Conservation (phyloP, 2,113 vertebrate species). For the Jaculus jaculus region DNA sequence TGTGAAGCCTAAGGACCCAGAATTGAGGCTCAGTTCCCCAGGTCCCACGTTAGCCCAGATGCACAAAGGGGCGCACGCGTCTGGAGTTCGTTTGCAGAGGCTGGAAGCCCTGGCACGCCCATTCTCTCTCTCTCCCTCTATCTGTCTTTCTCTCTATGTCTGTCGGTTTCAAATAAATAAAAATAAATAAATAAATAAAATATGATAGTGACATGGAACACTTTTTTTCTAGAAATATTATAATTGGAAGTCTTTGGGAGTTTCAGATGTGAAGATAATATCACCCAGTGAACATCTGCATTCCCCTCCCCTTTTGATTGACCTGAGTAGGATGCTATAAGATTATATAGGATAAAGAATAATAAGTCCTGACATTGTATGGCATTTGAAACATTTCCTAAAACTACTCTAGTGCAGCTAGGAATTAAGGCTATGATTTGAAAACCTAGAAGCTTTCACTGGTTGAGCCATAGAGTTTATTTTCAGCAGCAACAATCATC, state of each 20-base stretch:
- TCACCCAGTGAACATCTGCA: not conserved
- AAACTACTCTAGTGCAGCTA: not conserved
- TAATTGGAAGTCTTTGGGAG: not conserved
- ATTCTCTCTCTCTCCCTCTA: too few relatives aligned
- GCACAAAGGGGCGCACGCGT: too few relatives aligned
- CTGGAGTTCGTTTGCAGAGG: too few relatives aligned
- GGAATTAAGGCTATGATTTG: not conserved
- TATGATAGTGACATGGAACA: too few relatives aligned
- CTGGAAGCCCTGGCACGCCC: too few relatives aligned
- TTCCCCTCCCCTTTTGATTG: not conserved
- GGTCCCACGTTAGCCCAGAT: too few relatives aligned
- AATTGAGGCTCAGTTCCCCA: too few relatives aligned
- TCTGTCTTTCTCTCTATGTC: too few relatives aligned
- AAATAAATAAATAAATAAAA: too few relatives aligned
- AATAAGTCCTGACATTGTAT: not conserved
- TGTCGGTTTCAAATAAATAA: too few relatives aligned
- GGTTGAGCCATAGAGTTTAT: not conserved
- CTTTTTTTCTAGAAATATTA: conserved; percentile 16
- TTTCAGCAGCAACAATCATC: not conserved
- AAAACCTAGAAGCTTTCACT: not conserved
- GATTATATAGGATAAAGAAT: not conserved
- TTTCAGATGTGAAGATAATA: conserved; percentile 30
- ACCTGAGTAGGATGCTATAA: not conserved
- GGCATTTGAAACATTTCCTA: not conserved
- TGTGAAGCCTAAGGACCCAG: too few relatives aligned